A percentile compares a stretch with the other conserved stretches of the same genome.
Evolutionary conservation across 2,113 vertebrate species (phyloP).

Genomic region (Brienomyrus longianalis): DNA sequence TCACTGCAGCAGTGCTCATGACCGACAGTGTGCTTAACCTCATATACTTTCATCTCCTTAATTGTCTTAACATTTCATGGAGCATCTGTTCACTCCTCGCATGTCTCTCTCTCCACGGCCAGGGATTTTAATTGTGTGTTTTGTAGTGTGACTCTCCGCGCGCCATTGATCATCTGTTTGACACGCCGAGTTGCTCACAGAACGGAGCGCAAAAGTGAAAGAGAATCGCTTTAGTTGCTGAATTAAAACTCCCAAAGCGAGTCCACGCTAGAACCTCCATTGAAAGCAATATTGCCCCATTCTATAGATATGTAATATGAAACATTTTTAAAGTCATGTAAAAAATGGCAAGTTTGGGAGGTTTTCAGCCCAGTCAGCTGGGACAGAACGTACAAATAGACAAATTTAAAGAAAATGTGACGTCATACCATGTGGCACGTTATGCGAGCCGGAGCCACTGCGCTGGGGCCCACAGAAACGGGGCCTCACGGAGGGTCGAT

Average conservation of each 20-base stretch:
- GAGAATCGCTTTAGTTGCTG: background rate
- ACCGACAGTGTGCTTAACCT: background rate
- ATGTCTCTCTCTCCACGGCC: background rate
- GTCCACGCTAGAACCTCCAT: background rate
- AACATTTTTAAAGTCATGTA: background rate
- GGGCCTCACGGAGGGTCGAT: background rate
- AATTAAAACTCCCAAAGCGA: background rate
- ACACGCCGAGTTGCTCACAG: background rate
- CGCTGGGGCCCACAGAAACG: background rate
- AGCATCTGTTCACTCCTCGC: background rate
- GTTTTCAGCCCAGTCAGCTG: background rate
- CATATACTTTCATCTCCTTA: background rate
- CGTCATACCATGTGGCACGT: accelerated
- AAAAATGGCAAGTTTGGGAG: background rate
- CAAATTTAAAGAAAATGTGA: background rate
- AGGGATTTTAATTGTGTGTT: background rate
- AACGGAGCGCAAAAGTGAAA: background rate
- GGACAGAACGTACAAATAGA: background rate
- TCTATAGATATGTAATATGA: background rate
- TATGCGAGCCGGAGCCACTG: background rate
- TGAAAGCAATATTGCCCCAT: background rate
- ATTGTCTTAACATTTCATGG: background rate
- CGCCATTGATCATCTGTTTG: background rate
- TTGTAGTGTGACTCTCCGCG: background rate
- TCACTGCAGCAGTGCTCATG: background rate